Evolutionary conservation across 2,888 invertebrate species (phyloP).

Genomic region (Cosmia trapezina): DNA sequence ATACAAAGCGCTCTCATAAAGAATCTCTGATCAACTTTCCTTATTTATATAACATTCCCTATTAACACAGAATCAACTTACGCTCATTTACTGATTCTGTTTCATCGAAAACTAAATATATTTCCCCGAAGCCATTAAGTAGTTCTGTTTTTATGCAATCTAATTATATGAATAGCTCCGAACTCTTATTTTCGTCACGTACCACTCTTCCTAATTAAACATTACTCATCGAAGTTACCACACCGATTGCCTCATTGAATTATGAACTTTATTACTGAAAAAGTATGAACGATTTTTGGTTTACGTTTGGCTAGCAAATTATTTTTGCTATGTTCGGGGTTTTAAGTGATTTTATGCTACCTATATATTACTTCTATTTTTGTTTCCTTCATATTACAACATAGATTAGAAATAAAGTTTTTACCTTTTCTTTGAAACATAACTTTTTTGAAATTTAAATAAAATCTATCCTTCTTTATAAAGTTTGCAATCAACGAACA

Average conservation of each 20-base stretch:
- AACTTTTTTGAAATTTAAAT: not conserved
- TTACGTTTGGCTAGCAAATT: not conserved
- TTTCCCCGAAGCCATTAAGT: conserved; percentile 56
- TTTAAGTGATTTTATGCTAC: conserved; percentile 4
- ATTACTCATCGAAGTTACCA: conserved; percentile 73
- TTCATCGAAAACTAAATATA: conserved; percentile 48
- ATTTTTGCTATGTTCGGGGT: conserved; percentile 8
- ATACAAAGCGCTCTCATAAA: conserved; percentile 4
- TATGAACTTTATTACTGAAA: conserved; percentile 41
- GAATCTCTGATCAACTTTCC: conserved; percentile 2
- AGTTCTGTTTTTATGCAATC: conserved; percentile 73
- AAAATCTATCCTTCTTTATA: not conserved
- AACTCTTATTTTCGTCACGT: conserved; percentile 77
- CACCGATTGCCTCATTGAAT: conserved; percentile 36
- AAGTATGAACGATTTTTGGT: conserved; percentile 15
- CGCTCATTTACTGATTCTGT: conserved; percentile 58
- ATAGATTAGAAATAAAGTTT: too few species aligned
- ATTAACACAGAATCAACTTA: conserved; percentile 11
- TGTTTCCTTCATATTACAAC: too few species aligned
- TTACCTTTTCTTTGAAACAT: too few species aligned
- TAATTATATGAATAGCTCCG: conserved; percentile 73
- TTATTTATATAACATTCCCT: conserved; percentile 3
- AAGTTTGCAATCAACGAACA: not conserved
- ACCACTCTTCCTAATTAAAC: conserved; percentile 83
- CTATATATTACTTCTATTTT: too few species aligned